Evolutionary conservation across 2,113 vertebrate genomes (phyloP), one percentile per base, ranked within the genome.

Genomic region (Lanius ludovicianus): DNA sequence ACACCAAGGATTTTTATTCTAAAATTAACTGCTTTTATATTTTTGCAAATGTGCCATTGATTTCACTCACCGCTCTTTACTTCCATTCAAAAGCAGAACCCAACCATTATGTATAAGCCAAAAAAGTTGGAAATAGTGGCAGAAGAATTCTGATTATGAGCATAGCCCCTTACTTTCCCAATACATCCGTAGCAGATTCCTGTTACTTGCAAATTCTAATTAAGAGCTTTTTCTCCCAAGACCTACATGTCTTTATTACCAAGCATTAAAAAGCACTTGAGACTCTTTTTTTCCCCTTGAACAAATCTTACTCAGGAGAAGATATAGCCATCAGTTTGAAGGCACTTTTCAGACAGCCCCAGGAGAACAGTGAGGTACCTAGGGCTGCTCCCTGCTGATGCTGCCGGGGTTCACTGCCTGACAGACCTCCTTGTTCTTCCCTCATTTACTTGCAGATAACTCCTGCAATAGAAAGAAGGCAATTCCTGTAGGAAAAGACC

Each of bases 281-380:
- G 5, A 25, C 2, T 10, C 0, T 39, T 47, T 18, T 13, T 27
- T 18, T 46, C 7, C 0, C 5, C 25, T 22, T 35, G 24, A 5
- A 37, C 41, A 90, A 62, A 23, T 7, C 17, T 59, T 4, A 8
- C n/a, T 49, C 19, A 44, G 21, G 30, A 65, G 46, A 73, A 67
- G 17, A 6, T 30, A 20, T 2, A 60, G 21, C 8, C 9, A 11
- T 14, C 11, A 10, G 1, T 56, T 37, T 12, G 11, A 59, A 80
- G n/a, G 17, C 9, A 59, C 20, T n/a, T 47, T 79, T 64, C 47
- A 85, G 46, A 4, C 15, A 63, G 7, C 0, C 2, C 6, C 14
- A 67, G 28, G 1, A 4, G 24, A 37, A 9, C 47, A 22, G 11
- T 9, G n/a, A 15, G 37, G 23, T 30, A 37, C 28, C 65, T 41